Evolutionary conservation across 2,888 invertebrate genomes (phyloP).

Genomic region (Drosophila subquinaria): DNA sequence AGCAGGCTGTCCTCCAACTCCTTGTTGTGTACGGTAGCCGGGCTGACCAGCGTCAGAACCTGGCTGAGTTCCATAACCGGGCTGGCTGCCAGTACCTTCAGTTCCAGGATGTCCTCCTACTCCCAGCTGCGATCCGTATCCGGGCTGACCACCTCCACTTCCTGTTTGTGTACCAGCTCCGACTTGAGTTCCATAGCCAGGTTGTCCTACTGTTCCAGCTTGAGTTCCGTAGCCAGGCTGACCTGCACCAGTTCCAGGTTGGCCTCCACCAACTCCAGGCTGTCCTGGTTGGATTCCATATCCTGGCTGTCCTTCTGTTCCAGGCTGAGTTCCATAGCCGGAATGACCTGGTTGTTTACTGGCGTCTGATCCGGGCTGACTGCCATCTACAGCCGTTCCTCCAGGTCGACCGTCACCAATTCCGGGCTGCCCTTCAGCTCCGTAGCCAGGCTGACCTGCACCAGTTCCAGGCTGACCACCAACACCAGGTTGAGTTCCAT

Average conservation of each 20-base stretch:
- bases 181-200: conserved; percentile 22
- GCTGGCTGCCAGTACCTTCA: conserved; percentile 21
- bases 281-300: conserved; percentile 20
- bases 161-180: conserved; percentile 32
- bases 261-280: conserved; percentile 17
- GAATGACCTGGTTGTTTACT: conserved; percentile 4
- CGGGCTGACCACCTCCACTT: conserved; percentile 11
- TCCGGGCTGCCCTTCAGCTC: conserved; percentile 23
- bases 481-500: conserved; percentile 1
- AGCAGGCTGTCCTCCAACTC: not conserved
- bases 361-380: conserved; percentile 4
- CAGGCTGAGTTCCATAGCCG: conserved; percentile 17
- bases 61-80: conserved; percentile 22
- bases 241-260: conserved; percentile 18
- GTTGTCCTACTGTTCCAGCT: conserved; percentile 21
- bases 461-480: conserved; percentile 27
- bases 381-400: conserved; percentile 7
- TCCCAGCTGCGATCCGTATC: conserved; percentile 20
- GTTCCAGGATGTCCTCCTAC: not conserved
- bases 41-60: conserved; percentile 36
- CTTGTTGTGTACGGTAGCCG: conserved; percentile 28
- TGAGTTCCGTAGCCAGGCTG: conserved; percentile 31
- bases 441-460: not conserved
- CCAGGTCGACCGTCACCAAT: conserved; percentile 21
- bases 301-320: conserved; percentile 37